phyloP scores from a whole-genome alignment of 2,113 vertebrate genomes.

The Prionailurus viverrinus region DNA sequence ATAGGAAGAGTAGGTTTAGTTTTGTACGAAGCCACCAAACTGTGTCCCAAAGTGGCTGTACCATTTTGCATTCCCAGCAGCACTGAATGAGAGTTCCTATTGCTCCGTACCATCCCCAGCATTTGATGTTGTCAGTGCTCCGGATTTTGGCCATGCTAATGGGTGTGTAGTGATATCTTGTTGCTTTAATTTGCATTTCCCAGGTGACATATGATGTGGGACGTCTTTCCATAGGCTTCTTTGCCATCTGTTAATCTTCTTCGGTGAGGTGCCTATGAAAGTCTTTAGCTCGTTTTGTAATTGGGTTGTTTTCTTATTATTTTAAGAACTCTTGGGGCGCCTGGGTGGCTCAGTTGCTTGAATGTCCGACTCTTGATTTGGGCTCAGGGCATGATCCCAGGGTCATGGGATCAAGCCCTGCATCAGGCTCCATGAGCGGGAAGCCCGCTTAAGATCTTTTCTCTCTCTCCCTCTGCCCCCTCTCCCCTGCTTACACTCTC shows the following conservation, averaged over 20 bases:
- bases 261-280: background rate
- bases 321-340: background rate
- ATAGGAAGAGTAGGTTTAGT: background rate
- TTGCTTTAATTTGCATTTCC: background rate
- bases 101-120: background rate
- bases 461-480: too few species aligned
- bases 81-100: background rate
- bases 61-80: background rate
- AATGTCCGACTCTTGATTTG: too few species aligned
- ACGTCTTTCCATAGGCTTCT: background rate
- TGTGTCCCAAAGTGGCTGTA: background rate
- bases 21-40: background rate
- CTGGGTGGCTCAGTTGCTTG: too few species aligned
- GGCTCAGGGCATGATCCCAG: too few species aligned
- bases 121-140: background rate
- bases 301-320: background rate
- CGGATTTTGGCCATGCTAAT: background rate
- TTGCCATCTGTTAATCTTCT: background rate
- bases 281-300: conserved; percentile 1
- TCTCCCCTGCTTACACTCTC: too few species aligned
- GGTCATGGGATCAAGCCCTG: too few species aligned
- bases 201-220: background rate
- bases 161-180: background rate
- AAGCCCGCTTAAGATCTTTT: too few species aligned
- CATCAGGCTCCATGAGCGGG: too few species aligned